These are phyloP conservation scores for Hesperia comma DNA, from an alignment of 2,888 invertebrate genomes.

Conservation along the genomic window DNA sequence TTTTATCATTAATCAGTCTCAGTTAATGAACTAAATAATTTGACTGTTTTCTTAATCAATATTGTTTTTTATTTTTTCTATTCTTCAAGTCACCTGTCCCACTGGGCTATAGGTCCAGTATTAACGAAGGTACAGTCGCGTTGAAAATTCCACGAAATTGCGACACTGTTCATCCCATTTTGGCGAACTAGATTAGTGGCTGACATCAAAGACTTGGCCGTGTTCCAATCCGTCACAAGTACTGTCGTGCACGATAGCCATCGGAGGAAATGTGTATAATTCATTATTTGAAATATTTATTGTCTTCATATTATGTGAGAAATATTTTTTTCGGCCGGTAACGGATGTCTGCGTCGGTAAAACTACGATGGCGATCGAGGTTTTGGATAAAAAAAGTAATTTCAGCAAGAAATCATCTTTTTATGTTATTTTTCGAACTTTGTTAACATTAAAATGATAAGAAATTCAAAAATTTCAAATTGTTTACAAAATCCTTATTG, in stretches of 20 bases:
- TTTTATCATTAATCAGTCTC: too few species aligned
- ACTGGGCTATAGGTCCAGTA: neutral
- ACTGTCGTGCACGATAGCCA: constrained; percentile 29
- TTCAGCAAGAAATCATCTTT: neutral
- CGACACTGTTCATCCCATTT: constrained; percentile 37
- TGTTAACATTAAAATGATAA: too few species aligned
- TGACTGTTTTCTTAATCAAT: neutral
- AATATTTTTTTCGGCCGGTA: constrained; percentile 13
- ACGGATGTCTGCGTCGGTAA: constrained; percentile 25
- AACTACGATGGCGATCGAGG: constrained; percentile 20
- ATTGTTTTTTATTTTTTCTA: neutral
- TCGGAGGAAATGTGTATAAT: constrained; percentile 20
- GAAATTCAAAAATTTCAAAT: too few species aligned
- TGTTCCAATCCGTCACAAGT: constrained; percentile 27
- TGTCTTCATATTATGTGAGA: constrained; percentile 20
- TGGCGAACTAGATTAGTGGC: constrained; percentile 35
- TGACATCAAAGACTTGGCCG: constrained; percentile 33
- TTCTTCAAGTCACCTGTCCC: neutral
- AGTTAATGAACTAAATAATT: too few species aligned
- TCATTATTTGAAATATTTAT: constrained; percentile 26
- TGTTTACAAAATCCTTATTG: too few species aligned
- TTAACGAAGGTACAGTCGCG: constrained; percentile 24
- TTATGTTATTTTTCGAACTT: constrained; percentile 3
- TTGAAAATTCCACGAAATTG: constrained; percentile 35
- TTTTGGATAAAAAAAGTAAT: constrained; percentile 22